Base-by-base conservation (phyloP, 1,140 invertebrate genomes). In the Hycleus phaleratus region DNA sequence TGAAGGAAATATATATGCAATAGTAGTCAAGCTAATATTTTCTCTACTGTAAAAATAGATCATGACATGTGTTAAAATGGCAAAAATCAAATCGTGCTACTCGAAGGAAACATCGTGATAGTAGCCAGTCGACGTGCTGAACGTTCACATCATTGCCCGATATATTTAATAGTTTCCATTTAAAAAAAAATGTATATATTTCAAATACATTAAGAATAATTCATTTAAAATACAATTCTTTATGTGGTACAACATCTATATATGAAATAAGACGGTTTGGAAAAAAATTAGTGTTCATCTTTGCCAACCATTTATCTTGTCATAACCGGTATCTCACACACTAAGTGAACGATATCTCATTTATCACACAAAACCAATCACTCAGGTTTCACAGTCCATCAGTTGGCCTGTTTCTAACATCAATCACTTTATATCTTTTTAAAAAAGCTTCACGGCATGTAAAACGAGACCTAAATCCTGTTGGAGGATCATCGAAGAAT, bases 301-400 rank as follows among this genome's bases (percentile, higher is more conserved):
- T 26, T 26, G 45, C 32, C 32, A 32, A 32, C 32, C 32, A 69
- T 69, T 67, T 67, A 69, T 69, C 67, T 63, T 67, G 65, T 67
- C 67, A 59, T 58, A 67, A 67, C 61, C 63, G 62, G 67, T 67
- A 67, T 65, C 61, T 68, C 63, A 63, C 18, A 18, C 63, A 63
- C 67, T 45, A 55, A 46, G 26, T 59, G 58, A 55, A 51, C 60
- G 62, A 67, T 65, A 65, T 65, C 63, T 67, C 67, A 69, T 69
- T 69, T 69, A 69, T 69, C 67, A 69, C 61, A 52, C 45, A 53
- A 62, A 69, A 65, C 65, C 67, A 69, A 69, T 69, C 65, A 67
- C 60, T 65, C 67, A 69, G 59, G 62, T 63, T 61, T 64, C 63
- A 65, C 64, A 65, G 61, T 55, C 65, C 58, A 67, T 69, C 65